Evolutionary conservation across 1,140 invertebrate genomes (phyloP), one percentile per base, ranked within the genome.

Genomic region (Heliconius melpomene): DNA sequence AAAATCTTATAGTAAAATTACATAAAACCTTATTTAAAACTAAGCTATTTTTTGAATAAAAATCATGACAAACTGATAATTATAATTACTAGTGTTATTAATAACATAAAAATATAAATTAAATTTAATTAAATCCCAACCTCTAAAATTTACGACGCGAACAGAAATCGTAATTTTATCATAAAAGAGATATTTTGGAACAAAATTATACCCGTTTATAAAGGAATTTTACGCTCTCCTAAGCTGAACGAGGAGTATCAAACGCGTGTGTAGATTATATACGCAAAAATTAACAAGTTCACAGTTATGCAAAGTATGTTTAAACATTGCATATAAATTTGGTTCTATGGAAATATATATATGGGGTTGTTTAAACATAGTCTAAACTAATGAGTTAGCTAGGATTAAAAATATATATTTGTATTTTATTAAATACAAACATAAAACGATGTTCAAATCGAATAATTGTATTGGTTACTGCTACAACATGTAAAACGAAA

Each of bases 151-250:
- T 29, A 74, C 66, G 40, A 36, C 32, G 60, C 60, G 60, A 23
- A 66, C 60, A 66, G 60, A 66, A 66, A 57, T 57, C 54, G 54
- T 23, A 11, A 66, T 26, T 26, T 29, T 26, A 29, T 66, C 60
- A 26, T 66, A 66, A 66, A 66, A 66, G 60, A 29, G 54, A 26
- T 79, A 79, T 74, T 79, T 74, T 79, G n/a, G 72, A 74, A 50
- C 23, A 40, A 75, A 74, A 74, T 79, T 79, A 71, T 70, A 77
- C 74, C 74, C 79, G 60, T 76, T 80, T 71, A 73, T 52, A 73
- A 80, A 80, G 74, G 70, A 77, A 80, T 80, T 80, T 80, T 71
- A 74, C 75, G 74, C 79, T 46, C 74, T 26, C 75, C 46, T 76
- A 72, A 80, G 46, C 74, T 60, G 57, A 76, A 60, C 74, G 70